These are phyloP conservation scores for Centrocercus urophasianus DNA, from an alignment of 2,113 vertebrate species.

Conservation along the genomic window DNA sequence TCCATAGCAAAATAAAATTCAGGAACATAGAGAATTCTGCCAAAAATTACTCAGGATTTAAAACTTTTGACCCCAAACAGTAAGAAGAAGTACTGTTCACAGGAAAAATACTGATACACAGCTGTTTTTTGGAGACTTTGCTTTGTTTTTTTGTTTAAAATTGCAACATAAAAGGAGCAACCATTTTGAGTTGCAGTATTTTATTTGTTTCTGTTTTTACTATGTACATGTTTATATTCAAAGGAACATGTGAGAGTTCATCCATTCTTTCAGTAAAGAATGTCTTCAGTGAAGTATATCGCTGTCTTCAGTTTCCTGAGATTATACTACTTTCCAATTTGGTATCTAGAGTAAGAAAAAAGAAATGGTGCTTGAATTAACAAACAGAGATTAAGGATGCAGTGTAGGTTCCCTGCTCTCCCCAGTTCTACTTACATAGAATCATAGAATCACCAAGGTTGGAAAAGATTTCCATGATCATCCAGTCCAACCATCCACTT, in stretches of 20 bases:
- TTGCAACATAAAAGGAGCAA: not conserved
- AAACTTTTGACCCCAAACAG: slow-evolving; percentile 1
- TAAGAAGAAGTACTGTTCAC: not conserved
- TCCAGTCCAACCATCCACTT: too few species aligned
- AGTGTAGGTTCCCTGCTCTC: not conserved
- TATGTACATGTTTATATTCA: not conserved
- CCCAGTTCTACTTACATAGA: not conserved
- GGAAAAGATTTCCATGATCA: too few species aligned
- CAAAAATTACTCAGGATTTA: not conserved
- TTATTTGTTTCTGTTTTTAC: not conserved
- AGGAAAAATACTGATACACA: not conserved
- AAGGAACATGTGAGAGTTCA: not conserved
- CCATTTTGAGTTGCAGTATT: not conserved
- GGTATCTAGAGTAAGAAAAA: not conserved
- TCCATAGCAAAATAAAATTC: slow-evolving; percentile 42
- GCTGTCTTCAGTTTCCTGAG: not conserved
- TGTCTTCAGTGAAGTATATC: not conserved
- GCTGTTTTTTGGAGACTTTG: not conserved
- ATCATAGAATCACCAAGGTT: too few species aligned
- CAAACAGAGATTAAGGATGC: not conserved
- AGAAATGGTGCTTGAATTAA: not conserved
- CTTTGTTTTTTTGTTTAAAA: not conserved
- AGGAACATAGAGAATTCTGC: not conserved
- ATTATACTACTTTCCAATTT: not conserved
- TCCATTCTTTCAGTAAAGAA: not conserved